These are phyloP conservation scores for Cosmia pyralina DNA, from an alignment of 2,888 invertebrate species.

Conservation along the genomic window DNA sequence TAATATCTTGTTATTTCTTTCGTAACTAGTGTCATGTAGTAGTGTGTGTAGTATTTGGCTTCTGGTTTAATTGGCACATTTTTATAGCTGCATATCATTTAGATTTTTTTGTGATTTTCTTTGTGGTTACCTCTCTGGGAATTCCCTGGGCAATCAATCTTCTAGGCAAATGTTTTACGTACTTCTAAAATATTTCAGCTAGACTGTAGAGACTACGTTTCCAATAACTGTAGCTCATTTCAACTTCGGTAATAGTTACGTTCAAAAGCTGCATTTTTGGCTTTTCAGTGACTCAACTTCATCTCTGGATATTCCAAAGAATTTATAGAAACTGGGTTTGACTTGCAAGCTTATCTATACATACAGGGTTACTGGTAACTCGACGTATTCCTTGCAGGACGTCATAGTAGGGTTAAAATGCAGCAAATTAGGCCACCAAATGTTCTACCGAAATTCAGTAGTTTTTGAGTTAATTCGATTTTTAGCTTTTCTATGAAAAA, in stretches of 20 bases:
- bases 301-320: background rate
- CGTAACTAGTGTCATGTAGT: background rate
- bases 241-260: background rate
- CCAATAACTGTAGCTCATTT: background rate
- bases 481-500: too few species aligned
- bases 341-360: too few species aligned
- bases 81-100: background rate
- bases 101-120: background rate
- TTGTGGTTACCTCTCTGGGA: background rate
- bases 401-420: too few species aligned
- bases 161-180: background rate
- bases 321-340: background rate
- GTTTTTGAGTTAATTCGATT: too few species aligned
- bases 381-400: too few species aligned
- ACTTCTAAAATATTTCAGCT: background rate
- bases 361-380: too few species aligned
- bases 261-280: background rate
- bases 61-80: background rate
- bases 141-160: background rate
- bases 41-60: background rate
- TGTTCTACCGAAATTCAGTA: too few species aligned
- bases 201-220: background rate
- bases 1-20: constrained; percentile 24
- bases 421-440: too few species aligned
- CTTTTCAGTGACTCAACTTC: too few species aligned